Evolutionary conservation across 2,888 invertebrate species (phyloP).

Genomic region (Metacarcinus magister): DNA sequence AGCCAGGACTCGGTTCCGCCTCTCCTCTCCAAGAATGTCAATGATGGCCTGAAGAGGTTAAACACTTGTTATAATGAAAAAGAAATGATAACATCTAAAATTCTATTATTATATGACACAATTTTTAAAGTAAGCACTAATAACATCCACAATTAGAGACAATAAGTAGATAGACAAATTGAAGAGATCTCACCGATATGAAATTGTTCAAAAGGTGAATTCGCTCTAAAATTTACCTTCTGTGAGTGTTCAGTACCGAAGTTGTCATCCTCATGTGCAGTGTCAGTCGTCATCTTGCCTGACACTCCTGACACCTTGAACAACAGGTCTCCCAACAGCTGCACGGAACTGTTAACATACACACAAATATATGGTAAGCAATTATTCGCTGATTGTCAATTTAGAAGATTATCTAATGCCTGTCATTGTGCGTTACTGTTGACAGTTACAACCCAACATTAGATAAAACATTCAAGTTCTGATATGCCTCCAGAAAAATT

Average conservation of each 20-base stretch:
- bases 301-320: constrained; percentile 98
- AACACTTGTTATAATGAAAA: not conserved
- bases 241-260: constrained; percentile 99
- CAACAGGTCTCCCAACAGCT: constrained; percentile 89
- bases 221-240: constrained; percentile 83
- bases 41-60: constrained; percentile 90
- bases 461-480: not conserved
- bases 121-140: not conserved
- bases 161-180: not conserved
- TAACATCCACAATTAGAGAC: not conserved
- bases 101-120: not conserved
- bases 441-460: not conserved
- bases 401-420: not conserved
- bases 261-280: constrained; percentile 99
- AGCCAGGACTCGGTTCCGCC: constrained; percentile 95
- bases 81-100: not conserved
- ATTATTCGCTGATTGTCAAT: not conserved
- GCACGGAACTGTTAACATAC: constrained; percentile 80
- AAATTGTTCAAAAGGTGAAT: not conserved
- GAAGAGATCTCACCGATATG: not conserved
- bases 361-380: not conserved
- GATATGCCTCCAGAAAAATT: constrained; percentile 4
- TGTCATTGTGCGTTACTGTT: not conserved
- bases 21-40: constrained; percentile 93
- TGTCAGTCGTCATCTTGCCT: constrained; percentile 99